Base-by-base conservation (phyloP, 1,140 invertebrate genomes). In the Platyscapa corneri region DNA sequence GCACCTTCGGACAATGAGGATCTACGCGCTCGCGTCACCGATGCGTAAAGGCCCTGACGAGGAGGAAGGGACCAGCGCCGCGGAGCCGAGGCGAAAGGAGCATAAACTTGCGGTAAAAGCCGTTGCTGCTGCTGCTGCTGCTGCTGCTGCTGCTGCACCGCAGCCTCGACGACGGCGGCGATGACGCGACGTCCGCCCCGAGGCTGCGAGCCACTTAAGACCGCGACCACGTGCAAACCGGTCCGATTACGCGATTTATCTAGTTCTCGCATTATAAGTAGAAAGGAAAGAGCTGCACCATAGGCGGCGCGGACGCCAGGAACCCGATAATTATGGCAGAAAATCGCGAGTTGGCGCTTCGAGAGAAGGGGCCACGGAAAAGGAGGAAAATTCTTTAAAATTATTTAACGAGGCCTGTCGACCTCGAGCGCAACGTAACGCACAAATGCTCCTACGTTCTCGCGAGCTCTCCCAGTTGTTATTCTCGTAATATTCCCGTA, bases 1-100 rank as follows among this genome's bases (percentile, higher is more conserved):
- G 56, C 67, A 32, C n/a, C 64, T 72, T 67, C 60, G 78, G 75
- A 76, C 82, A 86, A 87, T 70, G 86, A 78, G 70, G 82, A 53
- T 70, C 34, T 27, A 60, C 23, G 23, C 20, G 56, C 56, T n/a
- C 56, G 39, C 81, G 82, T 46, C 49, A 56, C 42, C 70, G 83
- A 70, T 74, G 82, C 83, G 67, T 39, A 39, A 39, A 37, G 39
- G 34, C 67, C 53, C 0, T 34, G 20, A 16, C 32, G 16, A 34
- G 2, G 49, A 14, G 23, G 56, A 60, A 27, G 20, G 5, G 16
- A 14, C 8, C 7, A 39, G 46, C 14, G 23, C 8, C 23, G 5
- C 27, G 27, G 3, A 6, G 5, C 20, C 56, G 56, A 27, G 20
- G 56, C 10, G 30, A 8, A 34, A 34, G 16, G 32, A 67, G 32